phyloP scores from a whole-genome alignment of 1,140 invertebrate species.

The Cydia pomonella region DNA sequence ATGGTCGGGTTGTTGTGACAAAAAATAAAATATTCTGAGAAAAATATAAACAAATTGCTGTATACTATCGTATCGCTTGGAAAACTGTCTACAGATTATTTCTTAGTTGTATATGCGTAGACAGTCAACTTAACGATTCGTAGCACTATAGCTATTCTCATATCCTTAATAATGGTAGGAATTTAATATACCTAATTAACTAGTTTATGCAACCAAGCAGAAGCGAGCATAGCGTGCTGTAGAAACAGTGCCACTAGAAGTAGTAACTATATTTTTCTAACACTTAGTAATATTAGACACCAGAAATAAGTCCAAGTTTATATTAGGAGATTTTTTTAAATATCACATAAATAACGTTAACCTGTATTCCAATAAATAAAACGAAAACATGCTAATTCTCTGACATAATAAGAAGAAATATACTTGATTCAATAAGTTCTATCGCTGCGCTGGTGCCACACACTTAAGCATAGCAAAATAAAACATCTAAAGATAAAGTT shows the following conservation, averaged over 20 bases:
- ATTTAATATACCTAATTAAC: no score
- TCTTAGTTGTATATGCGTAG: no score
- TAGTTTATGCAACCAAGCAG: no score
- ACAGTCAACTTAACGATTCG: no score
- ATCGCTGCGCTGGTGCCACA: no score
- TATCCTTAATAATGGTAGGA: no score
- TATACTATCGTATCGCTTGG: not conserved
- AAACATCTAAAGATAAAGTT: not conserved
- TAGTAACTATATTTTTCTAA: no score
- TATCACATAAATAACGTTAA: constrained; percentile 4
- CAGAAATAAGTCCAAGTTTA: not conserved
- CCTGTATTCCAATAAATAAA: not conserved
- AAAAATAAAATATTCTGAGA: not conserved
- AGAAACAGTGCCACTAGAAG: no score
- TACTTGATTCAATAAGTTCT: not conserved
- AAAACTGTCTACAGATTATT: no score
- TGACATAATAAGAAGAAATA: not conserved
- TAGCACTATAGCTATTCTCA: no score
- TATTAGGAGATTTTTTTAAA: not conserved
- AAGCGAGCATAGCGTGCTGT: no score
- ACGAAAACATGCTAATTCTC: not conserved
- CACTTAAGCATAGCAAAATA: not conserved
- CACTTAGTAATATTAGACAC: no score
- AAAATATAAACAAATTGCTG: not conserved
- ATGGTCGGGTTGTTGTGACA: not conserved